phyloP scores from a whole-genome alignment of 1,140 invertebrate genomes.

The Leptonema lineaticorne region DNA sequence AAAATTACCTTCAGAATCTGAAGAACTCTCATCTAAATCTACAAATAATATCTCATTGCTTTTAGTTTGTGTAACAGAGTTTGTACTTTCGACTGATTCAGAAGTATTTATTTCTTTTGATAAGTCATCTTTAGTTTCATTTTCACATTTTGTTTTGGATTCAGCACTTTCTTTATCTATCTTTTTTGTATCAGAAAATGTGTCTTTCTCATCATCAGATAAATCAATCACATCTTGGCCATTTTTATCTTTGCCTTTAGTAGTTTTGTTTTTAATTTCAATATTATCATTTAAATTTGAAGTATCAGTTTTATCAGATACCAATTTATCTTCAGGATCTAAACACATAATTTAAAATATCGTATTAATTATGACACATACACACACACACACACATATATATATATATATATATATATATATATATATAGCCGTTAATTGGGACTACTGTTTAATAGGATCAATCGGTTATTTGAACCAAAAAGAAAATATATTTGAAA shows the following conservation, averaged over 20 bases:
- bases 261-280: background rate
- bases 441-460: too few relatives aligned
- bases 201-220: background rate
- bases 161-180: background rate
- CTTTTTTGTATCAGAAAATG: background rate
- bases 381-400: too few relatives aligned
- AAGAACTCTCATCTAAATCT: slow-evolving; percentile 27
- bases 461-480: too few relatives aligned
- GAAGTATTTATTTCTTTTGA: background rate
- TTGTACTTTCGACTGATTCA: background rate
- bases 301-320: background rate
- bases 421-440: too few relatives aligned
- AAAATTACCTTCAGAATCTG: slow-evolving; percentile 29
- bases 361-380: too few relatives aligned
- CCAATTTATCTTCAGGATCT: too few relatives aligned
- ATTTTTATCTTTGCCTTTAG: background rate
- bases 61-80: background rate
- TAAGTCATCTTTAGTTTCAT: background rate
- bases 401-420: too few relatives aligned
- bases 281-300: background rate
- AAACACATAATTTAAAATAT: too few relatives aligned
- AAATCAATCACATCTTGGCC: slow-evolving; percentile 9
- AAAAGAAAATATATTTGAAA: too few relatives aligned
- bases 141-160: background rate
- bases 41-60: slow-evolving; percentile 2